Percentiles rank a stretch among this genome's conserved stretches.
phyloP scores from a whole-genome alignment of 2,113 vertebrate genomes.

The Triplophysa rosa region DNA sequence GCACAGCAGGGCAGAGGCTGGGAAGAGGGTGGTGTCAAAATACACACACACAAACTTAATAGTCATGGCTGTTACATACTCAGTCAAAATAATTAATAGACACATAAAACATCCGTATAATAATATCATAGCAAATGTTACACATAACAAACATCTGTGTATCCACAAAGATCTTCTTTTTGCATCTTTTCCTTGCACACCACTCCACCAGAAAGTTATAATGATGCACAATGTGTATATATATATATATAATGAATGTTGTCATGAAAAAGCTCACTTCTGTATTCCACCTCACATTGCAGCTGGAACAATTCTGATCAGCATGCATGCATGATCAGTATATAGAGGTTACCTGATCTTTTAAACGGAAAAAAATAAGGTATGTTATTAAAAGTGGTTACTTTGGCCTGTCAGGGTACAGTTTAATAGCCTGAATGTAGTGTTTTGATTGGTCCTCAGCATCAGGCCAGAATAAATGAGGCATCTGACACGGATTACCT shows the following conservation, averaged over 20 bases:
- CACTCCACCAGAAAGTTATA: no score
- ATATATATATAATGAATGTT: no score
- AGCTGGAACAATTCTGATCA: not conserved
- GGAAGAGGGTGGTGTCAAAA: constrained; percentile 33
- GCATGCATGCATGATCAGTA: not conserved
- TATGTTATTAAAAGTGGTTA: constrained; percentile 16
- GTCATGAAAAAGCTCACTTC: no score
- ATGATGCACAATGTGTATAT: no score
- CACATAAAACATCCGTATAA: not conserved
- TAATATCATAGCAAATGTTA: not conserved
- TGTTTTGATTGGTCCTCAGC: constrained; percentile 41
- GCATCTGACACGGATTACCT: constrained; percentile 42
- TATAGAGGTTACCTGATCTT: no score
- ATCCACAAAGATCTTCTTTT: no score
- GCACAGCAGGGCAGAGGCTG: constrained; percentile 48
- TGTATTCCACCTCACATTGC: not conserved
- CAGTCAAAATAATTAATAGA: not conserved
- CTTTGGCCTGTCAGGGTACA: constrained; percentile 15
- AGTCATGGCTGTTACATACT: not conserved
- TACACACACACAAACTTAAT: not conserved
- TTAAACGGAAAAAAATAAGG: not conserved
- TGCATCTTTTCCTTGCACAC: no score
- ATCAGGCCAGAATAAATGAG: constrained; percentile 46
- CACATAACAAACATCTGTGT: not conserved
- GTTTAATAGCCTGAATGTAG: constrained; percentile 23